Conservation (phyloP, 2,113 vertebrate genomes). For the Brachyhypopomus occidentalis region DNA sequence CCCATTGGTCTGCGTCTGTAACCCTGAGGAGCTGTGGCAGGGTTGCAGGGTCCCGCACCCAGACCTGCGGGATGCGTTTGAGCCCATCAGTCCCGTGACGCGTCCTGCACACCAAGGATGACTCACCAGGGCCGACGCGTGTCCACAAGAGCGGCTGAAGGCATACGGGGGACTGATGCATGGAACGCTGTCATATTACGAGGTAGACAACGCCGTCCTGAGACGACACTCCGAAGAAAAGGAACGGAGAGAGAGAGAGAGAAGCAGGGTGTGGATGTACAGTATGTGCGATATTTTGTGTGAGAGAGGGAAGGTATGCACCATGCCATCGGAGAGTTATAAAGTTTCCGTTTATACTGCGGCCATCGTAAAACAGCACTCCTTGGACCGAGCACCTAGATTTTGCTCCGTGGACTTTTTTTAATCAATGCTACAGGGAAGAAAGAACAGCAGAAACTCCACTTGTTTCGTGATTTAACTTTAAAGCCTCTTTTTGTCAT, state of each 20-base stretch:
- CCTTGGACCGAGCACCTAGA: constrained; percentile 12
- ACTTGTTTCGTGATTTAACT: neutral
- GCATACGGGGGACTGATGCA: too few relatives aligned
- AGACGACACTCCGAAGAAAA: too few relatives aligned
- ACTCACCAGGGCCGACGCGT: too few relatives aligned
- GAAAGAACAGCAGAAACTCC: neutral
- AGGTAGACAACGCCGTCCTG: too few relatives aligned
- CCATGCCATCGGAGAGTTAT: neutral
- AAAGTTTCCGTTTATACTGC: constrained; percentile 26
- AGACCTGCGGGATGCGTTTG: too few relatives aligned
- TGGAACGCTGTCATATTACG: too few relatives aligned
- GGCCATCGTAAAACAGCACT: constrained; percentile 14
- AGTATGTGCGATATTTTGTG: too few relatives aligned
- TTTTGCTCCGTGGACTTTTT: constrained; percentile 24
- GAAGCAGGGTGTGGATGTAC: neutral
- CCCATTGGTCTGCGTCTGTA: neutral
- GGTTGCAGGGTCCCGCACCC: too few relatives aligned
- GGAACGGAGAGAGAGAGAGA: neutral
- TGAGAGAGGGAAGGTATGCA: too few relatives aligned
- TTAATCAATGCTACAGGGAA: constrained; percentile 1
- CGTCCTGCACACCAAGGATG: too few relatives aligned
- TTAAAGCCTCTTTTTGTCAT: neutral
- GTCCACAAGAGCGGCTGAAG: too few relatives aligned
- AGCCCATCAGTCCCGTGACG: too few relatives aligned
- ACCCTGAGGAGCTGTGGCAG: neutral